A percentile compares a stretch with the other conserved stretches of the same genome.
Conservation (phyloP, 2,113 vertebrate species). For the Otocyon megalotis region DNA sequence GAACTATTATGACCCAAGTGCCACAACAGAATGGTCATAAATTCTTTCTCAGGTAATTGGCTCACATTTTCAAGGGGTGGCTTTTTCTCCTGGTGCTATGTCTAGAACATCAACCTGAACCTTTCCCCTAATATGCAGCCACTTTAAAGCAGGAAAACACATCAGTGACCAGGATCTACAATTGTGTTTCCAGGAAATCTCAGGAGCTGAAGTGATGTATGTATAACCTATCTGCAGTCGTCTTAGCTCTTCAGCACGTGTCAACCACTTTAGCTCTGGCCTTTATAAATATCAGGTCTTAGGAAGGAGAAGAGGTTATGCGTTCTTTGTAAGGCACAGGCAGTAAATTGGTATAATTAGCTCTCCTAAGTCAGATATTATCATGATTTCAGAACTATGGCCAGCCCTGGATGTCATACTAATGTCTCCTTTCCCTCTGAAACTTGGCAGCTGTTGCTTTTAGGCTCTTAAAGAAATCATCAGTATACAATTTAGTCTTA, state of each 20-base stretch:
- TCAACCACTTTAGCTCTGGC: neutral
- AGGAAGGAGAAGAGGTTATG: neutral
- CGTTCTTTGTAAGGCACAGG: neutral
- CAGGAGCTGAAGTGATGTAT: neutral
- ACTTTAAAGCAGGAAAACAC: neutral
- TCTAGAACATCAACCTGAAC: neutral
- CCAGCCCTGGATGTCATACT: neutral
- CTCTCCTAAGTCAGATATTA: neutral
- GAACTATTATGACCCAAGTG: neutral
- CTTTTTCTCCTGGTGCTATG: neutral
- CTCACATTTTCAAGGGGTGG: neutral
- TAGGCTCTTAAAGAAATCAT: neutral
- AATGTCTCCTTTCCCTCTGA: neutral
- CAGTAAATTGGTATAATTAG: neutral
- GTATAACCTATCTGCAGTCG: neutral
- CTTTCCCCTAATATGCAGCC: neutral
- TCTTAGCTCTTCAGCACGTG: fast-evolving
- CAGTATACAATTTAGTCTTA: neutral
- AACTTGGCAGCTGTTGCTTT: neutral
- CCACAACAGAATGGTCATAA: fast-evolving
- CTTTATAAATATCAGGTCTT: neutral
- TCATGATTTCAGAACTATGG: neutral
- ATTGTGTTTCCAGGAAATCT: neutral
- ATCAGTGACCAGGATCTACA: neutral
- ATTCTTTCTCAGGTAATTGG: too few relatives aligned